These are phyloP conservation scores for Microtus oregoni DNA, from an alignment of 2,113 vertebrate species.

Conservation along the genomic window DNA sequence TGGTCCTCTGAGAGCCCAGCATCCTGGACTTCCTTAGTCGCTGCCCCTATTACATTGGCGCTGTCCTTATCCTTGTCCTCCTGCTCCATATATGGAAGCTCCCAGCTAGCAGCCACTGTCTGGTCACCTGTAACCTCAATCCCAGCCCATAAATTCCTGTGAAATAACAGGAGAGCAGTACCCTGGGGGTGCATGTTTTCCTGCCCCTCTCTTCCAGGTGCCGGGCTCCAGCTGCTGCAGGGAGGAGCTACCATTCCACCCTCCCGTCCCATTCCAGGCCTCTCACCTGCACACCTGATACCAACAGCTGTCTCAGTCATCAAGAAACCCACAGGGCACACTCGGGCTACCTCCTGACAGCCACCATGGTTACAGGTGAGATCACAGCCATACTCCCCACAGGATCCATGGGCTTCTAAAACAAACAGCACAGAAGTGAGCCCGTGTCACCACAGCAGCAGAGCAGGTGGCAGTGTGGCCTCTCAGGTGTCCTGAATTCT, in stretches of 20 bases:
- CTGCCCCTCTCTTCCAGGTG: not conserved
- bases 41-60: not conserved
- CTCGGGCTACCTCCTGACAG: conserved; percentile 89
- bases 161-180: not conserved
- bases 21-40: too few relatives aligned
- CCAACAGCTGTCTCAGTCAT: conserved; percentile 88
- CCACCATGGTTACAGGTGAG: conserved; percentile 89
- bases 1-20: not conserved
- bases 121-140: too few relatives aligned
- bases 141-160: not conserved
- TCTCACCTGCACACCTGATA: conserved; percentile 87
- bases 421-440: accelerated
- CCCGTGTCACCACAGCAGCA: accelerated
- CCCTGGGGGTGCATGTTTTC: accelerated
- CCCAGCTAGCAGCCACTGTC: not conserved
- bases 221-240: not conserved
- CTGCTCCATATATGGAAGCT: not conserved
- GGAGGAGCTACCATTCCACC: not conserved
- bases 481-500: not conserved
- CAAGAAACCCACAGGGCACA: conserved; percentile 89
- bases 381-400: conserved; percentile 90
- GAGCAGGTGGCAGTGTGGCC: too few relatives aligned
- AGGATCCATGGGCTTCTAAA: conserved; percentile 73
- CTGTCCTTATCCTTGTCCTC: not conserved
- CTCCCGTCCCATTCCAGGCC: not conserved